phyloP scores from a whole-genome alignment of 2,888 invertebrate species.

The Sinelater perroti region DNA sequence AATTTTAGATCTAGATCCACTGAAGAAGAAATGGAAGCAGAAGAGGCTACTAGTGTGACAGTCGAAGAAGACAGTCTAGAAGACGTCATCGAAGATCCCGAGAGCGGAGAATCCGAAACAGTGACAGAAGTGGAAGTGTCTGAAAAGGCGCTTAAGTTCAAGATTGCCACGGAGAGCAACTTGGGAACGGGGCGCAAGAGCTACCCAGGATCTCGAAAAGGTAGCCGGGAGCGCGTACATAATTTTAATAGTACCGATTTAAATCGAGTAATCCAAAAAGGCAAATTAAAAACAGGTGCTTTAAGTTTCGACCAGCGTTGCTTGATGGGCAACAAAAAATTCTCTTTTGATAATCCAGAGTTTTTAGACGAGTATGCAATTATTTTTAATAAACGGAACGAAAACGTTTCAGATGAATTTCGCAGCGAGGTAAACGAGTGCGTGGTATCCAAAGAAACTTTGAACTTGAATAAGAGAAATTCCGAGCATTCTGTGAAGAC shows the following conservation, averaged over 20 bases:
- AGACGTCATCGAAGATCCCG: constrained; percentile 66
- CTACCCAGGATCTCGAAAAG: constrained; percentile 74
- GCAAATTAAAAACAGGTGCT: constrained; percentile 58
- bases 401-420: constrained; percentile 42
- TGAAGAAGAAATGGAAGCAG: constrained; percentile 50
- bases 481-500: constrained; percentile 57
- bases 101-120: constrained; percentile 71
- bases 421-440: constrained; percentile 48
- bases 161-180: constrained; percentile 75
- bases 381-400: constrained; percentile 53
- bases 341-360: constrained; percentile 58
- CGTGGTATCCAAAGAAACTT: constrained; percentile 56
- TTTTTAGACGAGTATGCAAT: constrained; percentile 58
- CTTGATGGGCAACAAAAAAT: constrained; percentile 50
- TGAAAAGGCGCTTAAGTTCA: constrained; percentile 78
- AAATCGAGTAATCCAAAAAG: constrained; percentile 61
- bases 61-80: constrained; percentile 59
- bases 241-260: constrained; percentile 60
- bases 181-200: constrained; percentile 65
- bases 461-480: constrained; percentile 57
- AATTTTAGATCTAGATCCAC: constrained; percentile 61
- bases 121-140: constrained; percentile 79
- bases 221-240: constrained; percentile 69
- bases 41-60: constrained; percentile 56
- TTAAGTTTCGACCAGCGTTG: constrained; percentile 56